Base-by-base conservation (phyloP, 1,140 invertebrate genomes). In the Drosophila mayri region DNA sequence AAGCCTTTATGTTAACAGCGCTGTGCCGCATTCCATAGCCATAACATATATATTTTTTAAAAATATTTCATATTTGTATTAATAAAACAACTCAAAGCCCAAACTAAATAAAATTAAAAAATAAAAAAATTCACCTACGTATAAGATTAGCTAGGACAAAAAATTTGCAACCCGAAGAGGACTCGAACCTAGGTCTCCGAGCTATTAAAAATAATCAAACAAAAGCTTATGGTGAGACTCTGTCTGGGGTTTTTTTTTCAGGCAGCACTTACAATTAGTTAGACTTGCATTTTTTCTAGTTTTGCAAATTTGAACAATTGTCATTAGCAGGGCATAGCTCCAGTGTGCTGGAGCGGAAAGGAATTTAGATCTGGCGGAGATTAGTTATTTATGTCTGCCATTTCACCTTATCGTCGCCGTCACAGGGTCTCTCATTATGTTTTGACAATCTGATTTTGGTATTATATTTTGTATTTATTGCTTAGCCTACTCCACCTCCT, bases 331-430 rank as follows among this genome's bases (percentile, higher is more conserved):
- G 30, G 63, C 63, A 70, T 70, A 70, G 50, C 43, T 70, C 35
- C 35, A 41, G 66, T 30, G 55, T 60, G 47, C 54, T 66, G 63
- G 28, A 76, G 55, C 74, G 74, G 28, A 76, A 76, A 61, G 63
- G 73, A 67, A 68, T 76, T 55, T 38, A 44, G 57, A 74, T 50
- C 59, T 61, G 12, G 4, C n/a, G 22, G 16, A 28, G 50, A 50
- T 49, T 50, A 8, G 8, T 64, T 75, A 57, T 57, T 60, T 76
- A 35, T 49, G 47, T 11, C 14, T 16, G 37, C 20, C 37, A 25
- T 37, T 37, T 35, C 37, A 43, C 37, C 74, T 61, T 76, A 76
- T 76, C 73, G 37, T 10, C 18, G 32, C 44, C 16, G 20, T 44
- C 9, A 14, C 6, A 22, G 46, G 52, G 40, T 11, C 32, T 20